These are phyloP conservation scores for Wiebesia pumilae DNA, from an alignment of 1,140 invertebrate species.

Conservation along the genomic window DNA sequence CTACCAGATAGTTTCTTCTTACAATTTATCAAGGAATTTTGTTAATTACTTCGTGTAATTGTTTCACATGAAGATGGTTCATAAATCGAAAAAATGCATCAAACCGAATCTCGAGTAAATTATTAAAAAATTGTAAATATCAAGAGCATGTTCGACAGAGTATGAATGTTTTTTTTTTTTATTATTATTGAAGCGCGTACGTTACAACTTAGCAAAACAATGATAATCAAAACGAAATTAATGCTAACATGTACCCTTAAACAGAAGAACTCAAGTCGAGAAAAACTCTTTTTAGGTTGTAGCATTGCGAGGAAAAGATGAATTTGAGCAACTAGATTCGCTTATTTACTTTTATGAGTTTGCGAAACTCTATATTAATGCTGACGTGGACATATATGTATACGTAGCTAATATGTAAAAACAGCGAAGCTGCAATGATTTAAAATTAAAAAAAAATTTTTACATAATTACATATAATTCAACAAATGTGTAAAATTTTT, in stretches of 20 bases:
- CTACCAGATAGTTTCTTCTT: too few relatives aligned
- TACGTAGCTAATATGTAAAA: constrained; percentile 12
- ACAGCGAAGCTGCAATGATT: neutral
- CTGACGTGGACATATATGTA: neutral
- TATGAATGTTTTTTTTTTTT: neutral
- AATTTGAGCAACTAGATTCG: constrained; percentile 18
- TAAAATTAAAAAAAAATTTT: constrained; percentile 11
- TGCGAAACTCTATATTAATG: constrained; percentile 29
- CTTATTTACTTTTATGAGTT: constrained; percentile 38
- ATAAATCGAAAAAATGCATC: neutral
- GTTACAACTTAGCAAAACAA: neutral
- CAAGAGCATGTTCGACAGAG: neutral
- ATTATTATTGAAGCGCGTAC: too few relatives aligned
- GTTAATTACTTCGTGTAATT: neutral
- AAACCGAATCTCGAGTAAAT: neutral
- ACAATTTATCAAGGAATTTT: too few relatives aligned
- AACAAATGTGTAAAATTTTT: neutral
- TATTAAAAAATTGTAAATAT: neutral
- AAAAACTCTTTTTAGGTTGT: constrained; percentile 19
- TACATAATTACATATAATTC: constrained; percentile 6
- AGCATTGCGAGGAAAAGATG: neutral
- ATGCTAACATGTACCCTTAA: neutral
- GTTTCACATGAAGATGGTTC: neutral
- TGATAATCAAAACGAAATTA: neutral
- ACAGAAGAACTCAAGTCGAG: neutral